These are phyloP conservation scores for Callithrix jacchus DNA, from an alignment of 2,113 vertebrate species.

Conservation along the genomic window DNA sequence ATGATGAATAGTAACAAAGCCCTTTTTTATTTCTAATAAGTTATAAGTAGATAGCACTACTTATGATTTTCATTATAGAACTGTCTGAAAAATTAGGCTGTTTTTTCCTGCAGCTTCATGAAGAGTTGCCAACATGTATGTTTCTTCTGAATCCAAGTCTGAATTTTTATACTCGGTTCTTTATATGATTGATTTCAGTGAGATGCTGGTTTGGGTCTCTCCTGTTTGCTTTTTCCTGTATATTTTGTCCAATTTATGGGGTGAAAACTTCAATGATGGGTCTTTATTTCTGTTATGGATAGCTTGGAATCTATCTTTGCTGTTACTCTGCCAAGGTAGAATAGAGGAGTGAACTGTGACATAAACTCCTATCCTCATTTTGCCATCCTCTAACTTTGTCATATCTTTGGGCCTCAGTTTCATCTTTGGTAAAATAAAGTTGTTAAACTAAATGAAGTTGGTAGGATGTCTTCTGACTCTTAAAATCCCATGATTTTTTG, in stretches of 20 bases:
- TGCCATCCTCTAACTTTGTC: background rate
- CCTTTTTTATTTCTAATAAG: background rate
- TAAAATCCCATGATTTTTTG: background rate
- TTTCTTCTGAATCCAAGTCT: conserved; percentile 4
- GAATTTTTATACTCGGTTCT: background rate
- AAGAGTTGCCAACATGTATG: background rate
- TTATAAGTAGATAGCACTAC: background rate
- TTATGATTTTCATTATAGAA: conserved; percentile 33
- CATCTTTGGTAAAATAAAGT: background rate
- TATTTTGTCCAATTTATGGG: conserved; percentile 30
- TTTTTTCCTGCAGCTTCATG: background rate
- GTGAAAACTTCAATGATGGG: background rate
- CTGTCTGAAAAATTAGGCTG: background rate
- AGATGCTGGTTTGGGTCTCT: background rate
- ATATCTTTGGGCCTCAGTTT: background rate
- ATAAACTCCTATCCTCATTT: background rate
- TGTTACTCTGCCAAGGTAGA: background rate
- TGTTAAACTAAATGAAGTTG: background rate
- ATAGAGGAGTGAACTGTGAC: background rate
- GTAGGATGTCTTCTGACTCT: background rate
- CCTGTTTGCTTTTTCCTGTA: background rate
- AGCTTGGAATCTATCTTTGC: background rate
- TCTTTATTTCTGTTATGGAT: background rate
- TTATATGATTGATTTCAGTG: background rate
- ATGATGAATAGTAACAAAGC: conserved; percentile 2